These are phyloP conservation scores for Cryptocephalus primarius DNA, from an alignment of 2,888 invertebrate species.

Conservation along the genomic window DNA sequence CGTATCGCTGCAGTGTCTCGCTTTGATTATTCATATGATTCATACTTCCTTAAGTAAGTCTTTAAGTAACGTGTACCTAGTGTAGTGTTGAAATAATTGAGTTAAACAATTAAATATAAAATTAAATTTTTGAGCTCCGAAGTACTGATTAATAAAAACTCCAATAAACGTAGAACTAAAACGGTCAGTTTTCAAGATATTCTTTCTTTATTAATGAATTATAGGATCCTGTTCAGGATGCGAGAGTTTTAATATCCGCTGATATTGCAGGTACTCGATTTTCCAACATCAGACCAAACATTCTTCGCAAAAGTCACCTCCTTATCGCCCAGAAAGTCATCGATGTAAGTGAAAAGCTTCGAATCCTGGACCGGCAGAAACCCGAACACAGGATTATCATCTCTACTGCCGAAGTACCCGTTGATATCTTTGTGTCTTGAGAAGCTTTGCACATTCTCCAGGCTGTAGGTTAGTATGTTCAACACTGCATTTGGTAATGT, in stretches of 20 bases:
- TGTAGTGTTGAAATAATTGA: too few relatives aligned
- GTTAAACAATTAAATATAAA: too few relatives aligned
- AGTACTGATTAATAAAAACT: too few relatives aligned
- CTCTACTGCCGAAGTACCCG: constrained; percentile 14
- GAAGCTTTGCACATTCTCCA: constrained; percentile 11
- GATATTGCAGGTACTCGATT: constrained; percentile 20
- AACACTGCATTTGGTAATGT: constrained; percentile 17
- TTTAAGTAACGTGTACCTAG: too few relatives aligned
- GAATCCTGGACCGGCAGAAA: constrained; percentile 10
- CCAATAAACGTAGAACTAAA: too few relatives aligned
- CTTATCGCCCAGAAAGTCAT: constrained; percentile 9
- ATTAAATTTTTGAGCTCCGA: too few relatives aligned
- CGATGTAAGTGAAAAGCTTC: constrained; percentile 12
- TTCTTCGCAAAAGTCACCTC: constrained; percentile 22
- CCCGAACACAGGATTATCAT: background rate
- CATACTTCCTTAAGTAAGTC: too few relatives aligned
- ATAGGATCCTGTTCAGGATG: too few relatives aligned
- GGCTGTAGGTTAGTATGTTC: constrained; percentile 14
- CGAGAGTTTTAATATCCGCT: background rate
- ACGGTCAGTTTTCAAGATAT: too few relatives aligned
- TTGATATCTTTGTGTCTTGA: constrained; percentile 17
- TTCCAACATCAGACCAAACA: constrained; percentile 26
- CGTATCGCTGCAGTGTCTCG: too few relatives aligned
- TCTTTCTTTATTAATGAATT: too few relatives aligned
- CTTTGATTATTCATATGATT: too few relatives aligned